Evolutionary conservation across 2,113 vertebrate species (phyloP), one percentile per base, ranked within the genome.

Genomic region (Hyaena hyaena): DNA sequence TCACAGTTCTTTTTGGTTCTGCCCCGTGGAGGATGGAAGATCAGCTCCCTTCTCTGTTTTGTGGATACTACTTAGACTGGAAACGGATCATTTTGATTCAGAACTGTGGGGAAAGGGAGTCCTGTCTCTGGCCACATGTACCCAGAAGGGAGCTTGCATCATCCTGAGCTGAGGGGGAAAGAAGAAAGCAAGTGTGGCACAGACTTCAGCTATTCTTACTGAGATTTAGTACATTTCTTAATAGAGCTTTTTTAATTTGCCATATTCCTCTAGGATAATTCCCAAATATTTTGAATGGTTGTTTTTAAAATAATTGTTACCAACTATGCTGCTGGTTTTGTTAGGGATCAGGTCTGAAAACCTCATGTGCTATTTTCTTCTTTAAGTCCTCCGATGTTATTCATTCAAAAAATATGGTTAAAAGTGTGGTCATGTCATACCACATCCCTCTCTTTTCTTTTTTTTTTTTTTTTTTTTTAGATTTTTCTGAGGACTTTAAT

Each of bases 221-320:
- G 50, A 65, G 15, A 92, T 90, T 95, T 61, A 61, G 33, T 91
- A 66, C 43, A 61, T 73, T 80, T 92, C 43, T 55, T 87, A 83
- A 94, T 66, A 93, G 84, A 68, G 58, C 17, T 88, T 80, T 89
- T 45, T 26, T 43, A 65, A 94, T 91, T 95, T 95, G 21, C 61
- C 74, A 1, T 93, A 92, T 93, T 88, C 17, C 23, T 23, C 88
- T 93, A 93, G 73, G 28, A 80, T 96, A 86, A 92, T 86, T 83
- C 86, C 61, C 39, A 92, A 68, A 93, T 3, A 85, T 28, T 91
- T 91, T 43, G n/a, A 83, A 45, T 93, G 71, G 0, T 55, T 95
- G 4, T 94, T 95, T 91, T 90, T 77, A 53, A 82, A 90, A 83
- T 91, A 48, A 92, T 79, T 68, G 73, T 95, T 96, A 87, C n/a